phyloP scores from a whole-genome alignment of 2,797 vertebrate genomes.

The Clamator glandarius region DNA sequence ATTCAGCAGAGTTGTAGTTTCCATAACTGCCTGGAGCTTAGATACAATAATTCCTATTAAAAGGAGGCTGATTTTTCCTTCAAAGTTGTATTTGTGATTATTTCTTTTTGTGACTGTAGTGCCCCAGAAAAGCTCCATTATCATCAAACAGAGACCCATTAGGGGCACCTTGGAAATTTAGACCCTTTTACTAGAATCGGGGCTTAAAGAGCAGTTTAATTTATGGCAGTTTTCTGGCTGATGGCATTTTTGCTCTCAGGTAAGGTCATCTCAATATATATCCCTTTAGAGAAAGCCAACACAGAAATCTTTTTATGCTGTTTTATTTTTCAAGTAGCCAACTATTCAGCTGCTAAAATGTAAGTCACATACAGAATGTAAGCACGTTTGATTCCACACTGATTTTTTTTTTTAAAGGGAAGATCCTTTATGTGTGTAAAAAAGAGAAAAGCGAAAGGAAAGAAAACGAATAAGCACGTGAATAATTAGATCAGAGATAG shows the following conservation, averaged over 20 bases:
- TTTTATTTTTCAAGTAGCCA: conserved; percentile 68
- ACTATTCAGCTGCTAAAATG: conserved; percentile 62
- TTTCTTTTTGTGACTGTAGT: neutral
- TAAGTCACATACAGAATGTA: conserved; percentile 64
- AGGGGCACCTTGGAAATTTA: conserved; percentile 74
- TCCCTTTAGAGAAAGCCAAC: conserved; percentile 37
- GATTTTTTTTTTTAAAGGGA: conserved; percentile 64
- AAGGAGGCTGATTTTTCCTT: neutral
- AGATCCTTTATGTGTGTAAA: conserved; percentile 62
- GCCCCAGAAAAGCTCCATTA: conserved; percentile 41
- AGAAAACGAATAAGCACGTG: conserved; percentile 66
- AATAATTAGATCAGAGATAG: conserved; percentile 90
- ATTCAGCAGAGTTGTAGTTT: conserved; percentile 9
- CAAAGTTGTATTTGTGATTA: neutral
- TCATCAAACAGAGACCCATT: conserved; percentile 33
- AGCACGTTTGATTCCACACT: conserved; percentile 41
- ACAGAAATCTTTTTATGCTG: conserved; percentile 22
- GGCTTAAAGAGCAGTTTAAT: conserved; percentile 67
- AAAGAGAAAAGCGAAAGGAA: conserved; percentile 56
- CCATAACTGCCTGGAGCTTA: neutral
- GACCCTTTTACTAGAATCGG: conserved; percentile 55
- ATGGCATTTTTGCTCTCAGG: conserved; percentile 69
- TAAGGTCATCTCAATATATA: conserved; percentile 60
- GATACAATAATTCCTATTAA: neutral
- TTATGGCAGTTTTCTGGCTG: conserved; percentile 62